These are phyloP conservation scores for Oreochromis niloticus DNA, from an alignment of 2,113 vertebrate species.

Conservation along the genomic window DNA sequence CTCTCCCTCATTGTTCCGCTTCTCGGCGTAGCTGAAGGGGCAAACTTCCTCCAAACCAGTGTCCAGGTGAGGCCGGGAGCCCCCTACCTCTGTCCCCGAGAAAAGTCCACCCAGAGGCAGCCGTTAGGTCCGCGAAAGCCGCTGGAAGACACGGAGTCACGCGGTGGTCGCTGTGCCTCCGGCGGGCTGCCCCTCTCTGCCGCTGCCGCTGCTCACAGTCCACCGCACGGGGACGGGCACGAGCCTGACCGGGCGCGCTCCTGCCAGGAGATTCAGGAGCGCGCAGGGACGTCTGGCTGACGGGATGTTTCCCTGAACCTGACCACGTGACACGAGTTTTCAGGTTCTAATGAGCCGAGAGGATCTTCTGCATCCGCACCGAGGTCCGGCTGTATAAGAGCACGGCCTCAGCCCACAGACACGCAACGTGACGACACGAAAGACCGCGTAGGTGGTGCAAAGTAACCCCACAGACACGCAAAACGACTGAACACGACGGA, in stretches of 20 bases:
- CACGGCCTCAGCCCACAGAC: not conserved
- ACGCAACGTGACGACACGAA: not conserved
- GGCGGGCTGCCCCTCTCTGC: not conserved
- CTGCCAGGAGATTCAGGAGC: not conserved
- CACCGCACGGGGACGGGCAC: not conserved
- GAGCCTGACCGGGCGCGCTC: slow-evolving; percentile 13
- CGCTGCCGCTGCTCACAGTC: not conserved
- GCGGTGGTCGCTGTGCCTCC: not conserved
- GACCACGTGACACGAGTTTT: not conserved
- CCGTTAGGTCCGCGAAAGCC: not conserved
- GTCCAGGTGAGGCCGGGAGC: not conserved
- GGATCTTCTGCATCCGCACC: accelerated
- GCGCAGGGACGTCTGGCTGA: not conserved
- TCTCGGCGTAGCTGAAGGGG: not conserved
- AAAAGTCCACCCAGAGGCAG: not conserved
- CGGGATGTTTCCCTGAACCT: not conserved
- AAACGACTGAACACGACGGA: too few relatives aligned
- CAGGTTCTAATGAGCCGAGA: not conserved
- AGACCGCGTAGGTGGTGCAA: not conserved
- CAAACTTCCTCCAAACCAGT: not conserved
- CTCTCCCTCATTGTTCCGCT: slow-evolving; percentile 27
- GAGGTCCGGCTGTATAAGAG: not conserved
- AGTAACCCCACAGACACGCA: not conserved
- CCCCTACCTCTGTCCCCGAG: not conserved
- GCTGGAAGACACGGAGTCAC: not conserved